Base-by-base conservation (phyloP, 2,888 invertebrate species). In the Polydesmus complanatus region DNA sequence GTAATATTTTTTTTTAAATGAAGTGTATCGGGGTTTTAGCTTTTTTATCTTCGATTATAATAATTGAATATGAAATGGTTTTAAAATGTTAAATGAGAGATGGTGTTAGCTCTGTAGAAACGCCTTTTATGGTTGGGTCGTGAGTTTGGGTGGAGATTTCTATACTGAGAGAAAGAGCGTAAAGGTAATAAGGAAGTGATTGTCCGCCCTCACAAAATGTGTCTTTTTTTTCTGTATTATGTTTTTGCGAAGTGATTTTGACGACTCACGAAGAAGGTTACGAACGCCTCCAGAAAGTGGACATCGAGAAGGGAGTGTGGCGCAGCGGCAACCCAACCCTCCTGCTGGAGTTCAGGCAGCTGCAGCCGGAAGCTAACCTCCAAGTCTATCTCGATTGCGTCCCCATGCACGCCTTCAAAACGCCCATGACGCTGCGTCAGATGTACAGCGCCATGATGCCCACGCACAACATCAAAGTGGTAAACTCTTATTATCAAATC, bases 281-380 rank as follows among this genome's bases (percentile, higher is more conserved):
- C 26, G 52, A 51, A 22, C 5, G 61, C 14, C n/a, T 58, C 27
- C 61, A 61, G 51, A 61, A 51, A 26, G 61, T 56, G n/a, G 50
- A 50, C 25, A 57, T 61, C 23, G 61, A 61, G 23, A 56, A 61
- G 25, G 52, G 26, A n/a, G 53, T 61, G 27, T 61, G 61, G 61
- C 19, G 57, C n/a, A 61, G 57, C 49, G 47, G 53, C 3, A 52
- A 61, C 22, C 52, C 57, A 27, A 57, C 61, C 2, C 51, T 61
- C 3, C 48, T 61, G 27, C 57, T 61, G 18, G 61, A 61, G 27
- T 61, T 61, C 27, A 50, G 37, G 21, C 61, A 61, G 37, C 21
- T 37, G 21, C 52, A 51, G 19, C 56, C 56, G 18, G 53, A 61
- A 47, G 57, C 57, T 27, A 21, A 50, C n/a, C 27, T 61, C 27